A percentile compares a stretch with the other conserved stretches of the same genome.
Conservation (phyloP, 2,113 vertebrate genomes). For the Anguilla japonica region DNA sequence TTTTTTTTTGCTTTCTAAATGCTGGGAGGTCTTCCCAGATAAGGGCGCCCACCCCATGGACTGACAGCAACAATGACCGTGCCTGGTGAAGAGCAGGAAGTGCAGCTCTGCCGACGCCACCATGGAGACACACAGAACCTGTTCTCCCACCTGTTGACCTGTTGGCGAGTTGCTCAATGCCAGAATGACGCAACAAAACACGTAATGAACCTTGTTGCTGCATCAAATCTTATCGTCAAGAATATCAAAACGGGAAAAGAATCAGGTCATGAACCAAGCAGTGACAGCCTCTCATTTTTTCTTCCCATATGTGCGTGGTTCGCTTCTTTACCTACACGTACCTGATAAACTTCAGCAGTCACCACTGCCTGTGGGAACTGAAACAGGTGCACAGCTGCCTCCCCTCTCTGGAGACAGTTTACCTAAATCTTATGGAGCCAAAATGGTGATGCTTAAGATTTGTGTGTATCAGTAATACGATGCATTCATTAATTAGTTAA, state of each 20-base stretch:
- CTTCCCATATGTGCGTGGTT: constrained; percentile 36
- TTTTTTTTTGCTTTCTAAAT: background rate
- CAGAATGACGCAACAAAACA: constrained; percentile 14
- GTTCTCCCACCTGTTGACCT: constrained; percentile 34
- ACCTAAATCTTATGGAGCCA: no score
- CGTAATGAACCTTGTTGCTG: constrained; percentile 25
- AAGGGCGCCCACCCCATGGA: background rate
- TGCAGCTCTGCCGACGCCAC: background rate
- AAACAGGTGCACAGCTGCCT: background rate
- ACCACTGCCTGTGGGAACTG: background rate
- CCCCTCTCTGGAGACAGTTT: no score
- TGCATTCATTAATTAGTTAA: no score
- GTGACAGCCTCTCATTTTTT: constrained; percentile 48
- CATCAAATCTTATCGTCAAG: constrained; percentile 43
- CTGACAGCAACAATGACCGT: background rate
- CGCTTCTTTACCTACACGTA: background rate
- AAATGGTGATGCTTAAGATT: no score
- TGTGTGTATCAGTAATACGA: no score
- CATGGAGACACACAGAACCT: constrained; percentile 40
- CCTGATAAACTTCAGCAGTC: background rate
- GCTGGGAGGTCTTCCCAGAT: background rate
- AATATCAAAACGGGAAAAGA: constrained; percentile 60
- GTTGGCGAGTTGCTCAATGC: background rate
- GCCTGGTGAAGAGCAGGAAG: background rate
- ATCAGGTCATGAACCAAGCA: constrained; percentile 57